phyloP scores from a whole-genome alignment of 1,140 invertebrate genomes.

The Cardiocondyla obscurior region DNA sequence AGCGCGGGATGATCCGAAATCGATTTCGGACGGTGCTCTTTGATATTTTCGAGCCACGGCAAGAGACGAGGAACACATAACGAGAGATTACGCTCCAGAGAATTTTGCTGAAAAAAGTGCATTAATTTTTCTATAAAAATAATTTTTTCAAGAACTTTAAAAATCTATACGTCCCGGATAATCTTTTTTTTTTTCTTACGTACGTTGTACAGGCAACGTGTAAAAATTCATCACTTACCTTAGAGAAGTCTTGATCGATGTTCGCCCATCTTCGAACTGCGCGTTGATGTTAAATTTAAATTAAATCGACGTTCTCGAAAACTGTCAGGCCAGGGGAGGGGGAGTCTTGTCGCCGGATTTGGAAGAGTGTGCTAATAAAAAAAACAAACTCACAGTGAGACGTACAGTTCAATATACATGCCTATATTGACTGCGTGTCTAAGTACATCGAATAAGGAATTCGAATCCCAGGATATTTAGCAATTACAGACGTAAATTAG shows the following conservation, averaged over 20 bases:
- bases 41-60: neutral
- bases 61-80: neutral
- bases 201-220: neutral
- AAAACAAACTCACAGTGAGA: constrained; percentile 22
- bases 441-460: constrained; percentile 83
- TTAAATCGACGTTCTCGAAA: neutral
- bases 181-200: neutral
- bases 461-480: constrained; percentile 80
- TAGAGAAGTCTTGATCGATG: too few species aligned
- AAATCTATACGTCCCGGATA: neutral
- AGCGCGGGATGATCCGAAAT: neutral
- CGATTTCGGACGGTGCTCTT: neutral
- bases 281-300: too few species aligned
- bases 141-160: neutral
- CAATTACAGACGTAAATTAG: constrained; percentile 80
- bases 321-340: neutral
- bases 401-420: constrained; percentile 79
- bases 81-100: neutral
- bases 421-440: constrained; percentile 82
- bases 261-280: neutral
- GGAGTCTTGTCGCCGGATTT: neutral
- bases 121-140: too few species aligned
- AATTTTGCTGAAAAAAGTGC: neutral
- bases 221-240: constrained; percentile 10
- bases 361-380: constrained; percentile 8